Conservation (phyloP, 1,140 invertebrate genomes). For the Metopolophium dirhodum region DNA sequence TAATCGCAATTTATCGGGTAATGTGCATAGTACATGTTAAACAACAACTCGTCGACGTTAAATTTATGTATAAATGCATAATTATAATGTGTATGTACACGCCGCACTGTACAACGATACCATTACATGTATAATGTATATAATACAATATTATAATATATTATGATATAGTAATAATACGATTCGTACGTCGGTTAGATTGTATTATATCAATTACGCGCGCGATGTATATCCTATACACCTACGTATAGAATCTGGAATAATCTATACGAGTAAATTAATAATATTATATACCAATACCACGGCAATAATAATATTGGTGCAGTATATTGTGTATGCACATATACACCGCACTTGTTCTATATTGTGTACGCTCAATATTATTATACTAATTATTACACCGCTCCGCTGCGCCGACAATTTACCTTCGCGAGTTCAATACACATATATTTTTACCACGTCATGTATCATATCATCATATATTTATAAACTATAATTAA, state of each 20-base stretch:
- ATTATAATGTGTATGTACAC: background rate
- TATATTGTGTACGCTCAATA: background rate
- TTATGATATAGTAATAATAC: background rate
- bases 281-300: no score
- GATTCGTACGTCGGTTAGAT: no score
- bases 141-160: no score
- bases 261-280: no score
- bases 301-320: no score
- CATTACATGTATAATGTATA: background rate
- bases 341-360: background rate
- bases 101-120: background rate
- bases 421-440: slow-evolving; percentile 1
- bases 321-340: no score
- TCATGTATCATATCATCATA: background rate
- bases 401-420: background rate
- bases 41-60: background rate
- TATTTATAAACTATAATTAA: background rate
- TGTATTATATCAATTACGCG: no score
- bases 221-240: no score
- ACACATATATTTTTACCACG: background rate
- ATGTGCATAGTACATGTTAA: no score
- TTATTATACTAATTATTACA: background rate
- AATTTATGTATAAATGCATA: background rate
- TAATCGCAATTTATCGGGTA: slow-evolving; percentile 1
- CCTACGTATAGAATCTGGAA: no score